phyloP scores from a whole-genome alignment of 2,888 invertebrate species.

The Prosapia bicincta region DNA sequence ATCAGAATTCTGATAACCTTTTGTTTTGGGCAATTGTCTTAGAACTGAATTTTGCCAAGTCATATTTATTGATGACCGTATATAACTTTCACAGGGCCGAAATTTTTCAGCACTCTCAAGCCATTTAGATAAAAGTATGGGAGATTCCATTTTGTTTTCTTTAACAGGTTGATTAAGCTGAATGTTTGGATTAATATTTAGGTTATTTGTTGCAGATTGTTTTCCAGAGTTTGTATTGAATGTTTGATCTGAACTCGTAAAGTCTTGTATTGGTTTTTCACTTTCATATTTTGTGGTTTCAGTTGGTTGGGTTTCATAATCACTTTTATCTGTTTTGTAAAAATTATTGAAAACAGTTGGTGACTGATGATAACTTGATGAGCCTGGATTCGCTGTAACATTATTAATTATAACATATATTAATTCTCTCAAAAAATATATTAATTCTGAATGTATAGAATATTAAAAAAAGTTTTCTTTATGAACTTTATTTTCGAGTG shows the following conservation, averaged over 20 bases:
- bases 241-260: background rate
- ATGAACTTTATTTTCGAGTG: too few relatives aligned
- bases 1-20: background rate
- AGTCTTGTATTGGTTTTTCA: background rate
- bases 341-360: background rate
- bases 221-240: background rate
- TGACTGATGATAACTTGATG: background rate
- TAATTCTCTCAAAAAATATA: too few relatives aligned
- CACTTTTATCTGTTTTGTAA: background rate
- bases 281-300: background rate
- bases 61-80: background rate
- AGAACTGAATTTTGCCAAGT: background rate
- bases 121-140: constrained; percentile 69
- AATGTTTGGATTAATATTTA: background rate
- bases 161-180: constrained; percentile 25
- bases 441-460: too few relatives aligned
- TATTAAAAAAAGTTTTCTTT: too few relatives aligned
- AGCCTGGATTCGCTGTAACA: background rate
- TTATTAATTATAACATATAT: too few relatives aligned
- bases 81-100: constrained; percentile 60
- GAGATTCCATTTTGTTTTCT: constrained; percentile 41
- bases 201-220: background rate
- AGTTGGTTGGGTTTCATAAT: background rate
- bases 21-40: background rate
- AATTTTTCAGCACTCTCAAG: constrained; percentile 71